Conservation (phyloP, 2,113 vertebrate species). For the Macroglossus sobrinus region DNA sequence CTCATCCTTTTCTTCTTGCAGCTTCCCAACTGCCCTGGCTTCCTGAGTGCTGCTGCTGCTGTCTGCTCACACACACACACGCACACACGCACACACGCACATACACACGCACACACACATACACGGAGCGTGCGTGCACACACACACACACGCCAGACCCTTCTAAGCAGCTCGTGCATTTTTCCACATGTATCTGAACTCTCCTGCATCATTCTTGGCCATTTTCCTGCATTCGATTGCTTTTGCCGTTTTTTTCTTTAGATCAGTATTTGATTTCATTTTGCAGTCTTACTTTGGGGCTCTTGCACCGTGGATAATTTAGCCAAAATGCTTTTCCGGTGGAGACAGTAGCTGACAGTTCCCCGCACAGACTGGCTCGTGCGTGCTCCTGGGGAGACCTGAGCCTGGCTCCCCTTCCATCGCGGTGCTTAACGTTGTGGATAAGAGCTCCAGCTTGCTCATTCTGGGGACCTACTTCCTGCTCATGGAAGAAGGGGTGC, state of each 20-base stretch:
- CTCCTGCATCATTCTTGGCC: slow-evolving; percentile 57
- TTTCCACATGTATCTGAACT: slow-evolving; percentile 52
- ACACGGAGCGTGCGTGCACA: not conserved
- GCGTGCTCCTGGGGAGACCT: slow-evolving; percentile 37
- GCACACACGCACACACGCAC: not conserved
- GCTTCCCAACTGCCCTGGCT: slow-evolving; percentile 78
- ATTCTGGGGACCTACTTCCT: slow-evolving; percentile 84
- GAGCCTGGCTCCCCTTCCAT: slow-evolving; percentile 69
- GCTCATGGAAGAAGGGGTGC: slow-evolving; percentile 91
- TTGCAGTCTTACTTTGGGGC: slow-evolving; percentile 60
- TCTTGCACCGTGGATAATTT: slow-evolving; percentile 63
- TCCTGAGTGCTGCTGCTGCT: slow-evolving; percentile 71
- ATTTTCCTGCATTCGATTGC: slow-evolving; percentile 70
- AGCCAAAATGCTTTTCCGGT: slow-evolving; percentile 76
- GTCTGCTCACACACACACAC: slow-evolving; percentile 44
- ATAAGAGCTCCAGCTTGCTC: slow-evolving; percentile 75
- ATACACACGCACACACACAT: not conserved
- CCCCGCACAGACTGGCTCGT: slow-evolving; percentile 66
- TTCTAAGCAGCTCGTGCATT: slow-evolving; percentile 32
- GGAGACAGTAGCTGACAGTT: slow-evolving; percentile 68
- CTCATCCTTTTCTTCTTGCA: slow-evolving; percentile 87
- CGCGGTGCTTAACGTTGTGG: slow-evolving; percentile 65
- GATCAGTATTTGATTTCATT: slow-evolving; percentile 77
- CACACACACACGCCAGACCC: slow-evolving; percentile 61
- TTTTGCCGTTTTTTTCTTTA: slow-evolving; percentile 65